A percentile compares a stretch with the other conserved stretches of the same genome.
Evolutionary conservation across 37 sponge, comb jelly and placozoan species (phyloP).

Genomic region (Spongilla lacustris): DNA sequence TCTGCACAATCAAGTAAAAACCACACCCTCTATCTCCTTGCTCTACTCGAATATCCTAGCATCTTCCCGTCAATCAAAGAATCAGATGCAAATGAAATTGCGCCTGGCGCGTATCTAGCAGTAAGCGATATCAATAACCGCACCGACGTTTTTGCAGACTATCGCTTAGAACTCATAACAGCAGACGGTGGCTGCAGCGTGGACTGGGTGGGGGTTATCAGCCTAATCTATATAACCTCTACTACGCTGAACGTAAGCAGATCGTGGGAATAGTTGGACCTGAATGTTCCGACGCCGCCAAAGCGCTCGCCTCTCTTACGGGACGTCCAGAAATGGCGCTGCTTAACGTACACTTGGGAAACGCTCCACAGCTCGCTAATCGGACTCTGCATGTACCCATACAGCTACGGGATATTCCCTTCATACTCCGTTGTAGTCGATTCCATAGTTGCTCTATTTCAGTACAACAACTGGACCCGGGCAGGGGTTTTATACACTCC

Average conservation of each 20-base stretch:
- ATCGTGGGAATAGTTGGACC: constrained; percentile 37
- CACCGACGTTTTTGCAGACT: not conserved
- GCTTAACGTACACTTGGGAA: constrained; percentile 14
- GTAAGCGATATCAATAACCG: constrained; percentile 12
- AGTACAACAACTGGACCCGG: constrained; percentile 7
- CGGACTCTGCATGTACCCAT: not conserved
- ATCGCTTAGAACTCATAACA: constrained; percentile 27
- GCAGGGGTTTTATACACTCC: constrained; percentile 5
- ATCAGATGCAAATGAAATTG: not conserved
- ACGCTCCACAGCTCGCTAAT: constrained; percentile 6
- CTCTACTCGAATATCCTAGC: constrained; percentile 19
- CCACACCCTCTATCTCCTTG: constrained; percentile 9
- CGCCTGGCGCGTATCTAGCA: constrained; percentile 3
- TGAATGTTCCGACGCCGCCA: constrained; percentile 18
- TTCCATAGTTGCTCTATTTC: not conserved
- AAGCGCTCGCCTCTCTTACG: not conserved
- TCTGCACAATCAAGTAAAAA: too few relatives aligned
- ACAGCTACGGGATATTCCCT: constrained; percentile 13
- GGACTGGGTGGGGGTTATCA: not conserved
- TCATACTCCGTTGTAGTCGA: not conserved
- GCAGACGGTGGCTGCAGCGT: constrained; percentile 28
- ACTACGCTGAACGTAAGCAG: too few relatives aligned
- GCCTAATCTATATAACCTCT: not conserved
- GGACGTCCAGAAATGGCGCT: constrained; percentile 15
- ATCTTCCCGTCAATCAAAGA: too few relatives aligned